Evolutionary conservation across 2,797 vertebrate genomes (phyloP).

Genomic region (Myripristis jacobus): DNA sequence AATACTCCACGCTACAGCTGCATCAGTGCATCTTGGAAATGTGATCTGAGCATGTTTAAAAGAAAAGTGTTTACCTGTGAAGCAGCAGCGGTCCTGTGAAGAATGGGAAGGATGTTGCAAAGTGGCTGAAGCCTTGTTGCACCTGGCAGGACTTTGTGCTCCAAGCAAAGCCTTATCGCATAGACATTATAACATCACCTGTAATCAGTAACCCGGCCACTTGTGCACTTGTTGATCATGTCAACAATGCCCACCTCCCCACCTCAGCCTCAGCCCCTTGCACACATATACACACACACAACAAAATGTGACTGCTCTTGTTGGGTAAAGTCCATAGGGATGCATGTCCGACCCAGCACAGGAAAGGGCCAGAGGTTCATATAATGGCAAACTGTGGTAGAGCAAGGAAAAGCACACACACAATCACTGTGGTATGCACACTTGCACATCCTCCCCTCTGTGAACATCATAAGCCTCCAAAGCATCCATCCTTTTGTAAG

Average conservation of each 20-base stretch:
- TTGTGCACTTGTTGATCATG: conserved; percentile 70
- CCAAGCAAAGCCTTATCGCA: conserved; percentile 71
- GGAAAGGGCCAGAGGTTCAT: conserved; percentile 53
- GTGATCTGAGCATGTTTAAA: neutral
- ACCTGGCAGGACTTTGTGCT: conserved; percentile 76
- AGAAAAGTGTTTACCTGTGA: conserved; percentile 69
- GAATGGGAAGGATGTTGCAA: conserved; percentile 44
- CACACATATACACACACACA: conserved; percentile 11
- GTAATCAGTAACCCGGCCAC: conserved; percentile 81
- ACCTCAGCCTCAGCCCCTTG: neutral
- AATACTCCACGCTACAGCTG: neutral
- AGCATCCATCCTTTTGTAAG: conserved; percentile 60
- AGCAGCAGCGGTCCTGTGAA: conserved; percentile 39
- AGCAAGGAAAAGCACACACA: conserved; percentile 25
- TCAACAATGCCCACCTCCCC: conserved; percentile 57
- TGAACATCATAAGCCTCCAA: conserved; percentile 66
- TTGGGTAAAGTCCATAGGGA: conserved; percentile 39
- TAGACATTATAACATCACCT: conserved; percentile 67
- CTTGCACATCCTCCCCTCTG: conserved; percentile 66
- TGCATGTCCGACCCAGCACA: conserved; percentile 2
- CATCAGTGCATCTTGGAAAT: neutral
- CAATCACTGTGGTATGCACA: too few relatives aligned
- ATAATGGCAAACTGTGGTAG: neutral
- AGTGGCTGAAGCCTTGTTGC: conserved; percentile 5
- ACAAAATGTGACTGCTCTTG: conserved; percentile 19